These are phyloP conservation scores for Pyralis farinalis DNA, from an alignment of 2,888 invertebrate species.

Conservation along the genomic window DNA sequence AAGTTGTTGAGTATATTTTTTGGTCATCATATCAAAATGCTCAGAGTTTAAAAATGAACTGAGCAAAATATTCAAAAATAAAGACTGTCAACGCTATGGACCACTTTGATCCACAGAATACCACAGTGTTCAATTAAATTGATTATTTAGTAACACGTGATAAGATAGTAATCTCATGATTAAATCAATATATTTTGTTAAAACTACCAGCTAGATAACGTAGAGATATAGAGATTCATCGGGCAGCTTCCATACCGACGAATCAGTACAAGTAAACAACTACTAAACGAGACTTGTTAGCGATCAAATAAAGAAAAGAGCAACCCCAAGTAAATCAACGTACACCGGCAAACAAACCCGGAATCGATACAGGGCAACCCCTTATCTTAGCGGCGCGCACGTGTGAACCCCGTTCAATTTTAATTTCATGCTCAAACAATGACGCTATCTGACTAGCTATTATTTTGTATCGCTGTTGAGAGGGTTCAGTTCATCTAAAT, in stretches of 20 bases:
- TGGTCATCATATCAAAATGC: too few relatives aligned
- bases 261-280: constrained; percentile 1
- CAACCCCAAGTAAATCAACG: constrained; percentile 69
- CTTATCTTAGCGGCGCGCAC: constrained; percentile 75
- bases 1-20: too few relatives aligned
- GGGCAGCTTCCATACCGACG: neutral
- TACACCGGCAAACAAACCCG: constrained; percentile 52
- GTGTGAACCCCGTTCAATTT: constrained; percentile 80
- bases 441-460: constrained; percentile 76
- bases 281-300: constrained; percentile 44
- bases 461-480: constrained; percentile 69
- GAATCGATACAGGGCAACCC: constrained; percentile 63
- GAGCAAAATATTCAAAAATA: too few relatives aligned
- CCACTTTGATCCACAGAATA: too few relatives aligned
- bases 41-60: too few relatives aligned
- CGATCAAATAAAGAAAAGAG: constrained; percentile 69
- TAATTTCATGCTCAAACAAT: constrained; percentile 82
- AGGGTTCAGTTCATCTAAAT: constrained; percentile 79
- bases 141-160: too few relatives aligned
- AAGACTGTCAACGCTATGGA: too few relatives aligned
- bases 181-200: too few relatives aligned
- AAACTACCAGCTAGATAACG: too few relatives aligned
- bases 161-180: too few relatives aligned
- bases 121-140: too few relatives aligned
- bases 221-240: too few relatives aligned